Evolutionary conservation across 2,797 vertebrate species (phyloP).

Genomic region (Schizopygopsis pylzovi): DNA sequence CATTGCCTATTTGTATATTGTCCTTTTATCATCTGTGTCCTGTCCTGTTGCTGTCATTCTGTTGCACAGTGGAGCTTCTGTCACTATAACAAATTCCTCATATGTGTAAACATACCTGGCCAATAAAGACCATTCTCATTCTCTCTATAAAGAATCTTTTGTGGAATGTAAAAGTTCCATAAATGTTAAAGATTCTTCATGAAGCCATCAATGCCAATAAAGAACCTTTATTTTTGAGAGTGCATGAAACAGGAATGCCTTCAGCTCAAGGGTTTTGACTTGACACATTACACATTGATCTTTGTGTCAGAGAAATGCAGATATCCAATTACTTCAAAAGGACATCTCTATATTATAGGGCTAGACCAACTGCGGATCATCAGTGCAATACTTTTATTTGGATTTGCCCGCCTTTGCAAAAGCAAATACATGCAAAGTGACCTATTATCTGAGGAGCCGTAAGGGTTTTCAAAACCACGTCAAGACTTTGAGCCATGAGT

Average conservation of each 20-base stretch:
- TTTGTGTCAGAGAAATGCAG: background rate
- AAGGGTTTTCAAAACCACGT: background rate
- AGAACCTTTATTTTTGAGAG: background rate
- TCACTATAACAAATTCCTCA: too few relatives aligned
- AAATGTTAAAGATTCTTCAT: background rate
- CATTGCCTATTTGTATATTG: too few relatives aligned
- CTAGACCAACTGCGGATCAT: background rate
- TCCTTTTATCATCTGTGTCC: too few relatives aligned
- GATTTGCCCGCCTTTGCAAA: background rate
- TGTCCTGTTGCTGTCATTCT: too few relatives aligned
- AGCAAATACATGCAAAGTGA: constrained; percentile 14
- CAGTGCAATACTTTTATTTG: background rate
- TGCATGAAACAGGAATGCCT: background rate
- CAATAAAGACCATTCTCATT: too few relatives aligned
- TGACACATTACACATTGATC: background rate
- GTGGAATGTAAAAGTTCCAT: background rate
- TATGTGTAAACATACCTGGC: too few relatives aligned
- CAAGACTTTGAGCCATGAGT: background rate
- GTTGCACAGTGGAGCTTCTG: too few relatives aligned
- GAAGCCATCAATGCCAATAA: background rate
- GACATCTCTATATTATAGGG: background rate
- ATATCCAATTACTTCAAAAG: background rate
- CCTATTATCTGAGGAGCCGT: background rate
- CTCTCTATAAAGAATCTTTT: background rate
- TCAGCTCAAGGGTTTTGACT: background rate